Percentiles rank a stretch among this genome's conserved stretches.
phyloP scores from a whole-genome alignment of 2,888 invertebrate species.

The Zaprionus lineosus region DNA sequence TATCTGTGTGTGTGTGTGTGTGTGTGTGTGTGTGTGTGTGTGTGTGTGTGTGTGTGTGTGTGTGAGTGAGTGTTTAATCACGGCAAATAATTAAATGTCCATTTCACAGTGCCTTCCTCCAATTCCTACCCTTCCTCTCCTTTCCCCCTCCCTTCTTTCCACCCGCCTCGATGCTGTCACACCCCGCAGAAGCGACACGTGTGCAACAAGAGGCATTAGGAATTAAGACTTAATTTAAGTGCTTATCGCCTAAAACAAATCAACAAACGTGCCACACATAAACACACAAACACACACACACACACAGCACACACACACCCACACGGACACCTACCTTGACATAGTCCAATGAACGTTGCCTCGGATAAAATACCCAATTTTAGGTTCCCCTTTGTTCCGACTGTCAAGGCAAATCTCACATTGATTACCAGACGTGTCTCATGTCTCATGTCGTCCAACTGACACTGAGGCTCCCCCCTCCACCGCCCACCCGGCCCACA shows the following conservation, averaged over 20 bases:
- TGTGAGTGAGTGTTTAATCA: slow-evolving; percentile 68
- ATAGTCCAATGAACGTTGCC: too few relatives aligned
- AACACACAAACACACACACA: slow-evolving; percentile 10
- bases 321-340: background rate
- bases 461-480: background rate
- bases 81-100: slow-evolving; percentile 81
- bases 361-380: slow-evolving; percentile 3
- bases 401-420: slow-evolving; percentile 13
- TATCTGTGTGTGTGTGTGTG: background rate
- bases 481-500: slow-evolving; percentile 1
- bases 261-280: slow-evolving; percentile 53
- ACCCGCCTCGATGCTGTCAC: slow-evolving; percentile 3
- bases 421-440: slow-evolving; percentile 13
- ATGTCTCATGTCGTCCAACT: background rate
- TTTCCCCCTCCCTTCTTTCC: background rate
- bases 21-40: background rate
- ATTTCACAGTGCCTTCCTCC: slow-evolving; percentile 67
- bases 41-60: background rate
- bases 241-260: slow-evolving; percentile 81
- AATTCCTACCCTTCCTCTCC: background rate
- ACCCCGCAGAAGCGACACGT: slow-evolving; percentile 70
- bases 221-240: slow-evolving; percentile 82
- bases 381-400: background rate
- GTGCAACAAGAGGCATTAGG: slow-evolving; percentile 80
- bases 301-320: slow-evolving; percentile 12